These are phyloP conservation scores for Sesamia nonagrioides DNA, from an alignment of 1,140 invertebrate species.

Conservation along the genomic window DNA sequence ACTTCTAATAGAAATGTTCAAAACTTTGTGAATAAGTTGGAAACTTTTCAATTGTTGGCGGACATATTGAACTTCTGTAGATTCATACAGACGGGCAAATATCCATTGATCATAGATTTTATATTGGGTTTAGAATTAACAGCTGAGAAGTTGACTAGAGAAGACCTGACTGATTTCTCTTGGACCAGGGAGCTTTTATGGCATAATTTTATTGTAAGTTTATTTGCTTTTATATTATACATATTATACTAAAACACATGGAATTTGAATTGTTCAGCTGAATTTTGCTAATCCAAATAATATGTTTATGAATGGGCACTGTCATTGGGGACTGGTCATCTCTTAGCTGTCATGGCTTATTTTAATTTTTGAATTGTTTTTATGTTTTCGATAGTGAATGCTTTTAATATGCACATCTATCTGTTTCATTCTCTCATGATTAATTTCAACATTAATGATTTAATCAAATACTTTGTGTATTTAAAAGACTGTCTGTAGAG, in stretches of 20 bases:
- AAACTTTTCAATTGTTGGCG: conserved; percentile 87
- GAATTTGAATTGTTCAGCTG: background rate
- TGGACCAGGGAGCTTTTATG: conserved; percentile 90
- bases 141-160: conserved; percentile 84
- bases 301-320: too few relatives aligned
- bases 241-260: too few relatives aligned
- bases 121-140: conserved; percentile 86
- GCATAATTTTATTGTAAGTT: conserved; percentile 90
- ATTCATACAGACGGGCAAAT: conserved; percentile 89
- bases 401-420: too few relatives aligned
- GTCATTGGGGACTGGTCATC: too few relatives aligned
- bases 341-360: too few relatives aligned
- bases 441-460: too few relatives aligned
- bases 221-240: conserved; percentile 9
- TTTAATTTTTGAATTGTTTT: too few relatives aligned
- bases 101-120: conserved; percentile 89
- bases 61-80: conserved; percentile 89
- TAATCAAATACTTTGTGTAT: too few relatives aligned
- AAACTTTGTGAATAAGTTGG: conserved; percentile 83
- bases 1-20: conserved; percentile 86
- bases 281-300: too few relatives aligned
- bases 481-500: too few relatives aligned
- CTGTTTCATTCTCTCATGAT: too few relatives aligned
- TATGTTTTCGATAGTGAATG: too few relatives aligned
- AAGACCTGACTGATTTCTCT: conserved; percentile 88